Evolutionary conservation across 2,113 vertebrate species (phyloP), one percentile per base, ranked within the genome.

Genomic region (Leucoraja erinaceus): DNA sequence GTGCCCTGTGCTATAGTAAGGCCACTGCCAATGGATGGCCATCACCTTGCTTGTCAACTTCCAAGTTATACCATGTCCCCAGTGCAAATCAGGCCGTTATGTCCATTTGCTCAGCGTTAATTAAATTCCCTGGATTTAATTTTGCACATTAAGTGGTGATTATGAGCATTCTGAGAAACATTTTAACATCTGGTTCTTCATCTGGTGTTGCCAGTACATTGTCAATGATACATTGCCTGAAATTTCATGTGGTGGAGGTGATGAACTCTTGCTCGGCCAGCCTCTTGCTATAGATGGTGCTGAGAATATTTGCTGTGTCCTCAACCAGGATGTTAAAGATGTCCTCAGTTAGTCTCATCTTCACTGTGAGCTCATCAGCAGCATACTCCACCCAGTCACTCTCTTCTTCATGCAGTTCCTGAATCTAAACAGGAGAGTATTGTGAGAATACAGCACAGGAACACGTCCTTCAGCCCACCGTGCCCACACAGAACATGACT

Each of bases 231-330:
- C 6, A n/a, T 63, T 66, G 66, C 10, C 10, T 72, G 25, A 66
- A 47, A 18, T 66, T 25, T 47, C 11, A 31, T 11, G 2, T 91
- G 7, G 18, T 70, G 18, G 66, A 91, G 22, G 33, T 3, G 5
- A 61, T 68, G 66, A 72, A 2, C 90, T 93, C 84, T 28, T 94
- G 93, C 74, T 75, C n/a, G n/a, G 3, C 7, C 18, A 22, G 18
- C 93, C 93, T 94, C 93, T 93, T 94, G 72, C 12, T 74, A 66
- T 33, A 94, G 93, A 96, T 96, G 90, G 90, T 70, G n/a, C 95
- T 96, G 78, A 97, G 95, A 84, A 96, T 93, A 93, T 93, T 38
- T 76, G 96, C 94, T 20, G 96, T 96, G 93, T 96, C 96, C 74
- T 94, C 93, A 72, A 97, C 93, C 93, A 97, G 95, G 7, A 93